Conservation (phyloP, 2,113 vertebrate species). For the Cynoglossus semilaevis region DNA sequence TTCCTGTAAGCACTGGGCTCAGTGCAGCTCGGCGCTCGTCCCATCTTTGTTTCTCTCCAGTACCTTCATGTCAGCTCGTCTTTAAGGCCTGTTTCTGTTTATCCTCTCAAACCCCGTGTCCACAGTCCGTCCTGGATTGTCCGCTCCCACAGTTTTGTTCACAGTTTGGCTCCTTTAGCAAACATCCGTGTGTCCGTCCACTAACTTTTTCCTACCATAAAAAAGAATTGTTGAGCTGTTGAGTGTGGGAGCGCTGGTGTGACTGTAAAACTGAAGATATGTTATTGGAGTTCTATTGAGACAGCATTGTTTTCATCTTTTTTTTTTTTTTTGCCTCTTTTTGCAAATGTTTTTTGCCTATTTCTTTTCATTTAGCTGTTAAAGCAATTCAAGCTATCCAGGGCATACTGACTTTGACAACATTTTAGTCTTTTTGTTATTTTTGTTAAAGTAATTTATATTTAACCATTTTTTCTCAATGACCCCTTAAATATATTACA, state of each 20-base stretch:
- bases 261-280: constrained; percentile 7
- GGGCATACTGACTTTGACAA: too few relatives aligned
- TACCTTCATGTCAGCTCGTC: not conserved
- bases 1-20: constrained; percentile 69
- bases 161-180: constrained; percentile 13
- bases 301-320: too few relatives aligned
- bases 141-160: not conserved
- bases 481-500: too few relatives aligned
- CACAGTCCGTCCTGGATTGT: constrained; percentile 9
- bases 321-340: too few relatives aligned
- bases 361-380: too few relatives aligned
- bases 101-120: not conserved
- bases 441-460: too few relatives aligned
- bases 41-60: constrained; percentile 5
- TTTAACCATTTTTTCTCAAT: too few relatives aligned
- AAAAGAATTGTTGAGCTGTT: constrained; percentile 15
- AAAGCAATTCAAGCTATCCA: too few relatives aligned
- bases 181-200: constrained; percentile 20
- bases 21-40: constrained; percentile 20
- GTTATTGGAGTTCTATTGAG: too few relatives aligned
- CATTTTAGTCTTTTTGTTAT: too few relatives aligned
- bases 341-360: too few relatives aligned
- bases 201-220: not conserved
- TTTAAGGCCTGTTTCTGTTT: constrained; percentile 1
- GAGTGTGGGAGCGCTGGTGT: constrained; percentile 9